Evolutionary conservation across 1,140 invertebrate genomes (phyloP).

Genomic region (Bombus confusus): DNA sequence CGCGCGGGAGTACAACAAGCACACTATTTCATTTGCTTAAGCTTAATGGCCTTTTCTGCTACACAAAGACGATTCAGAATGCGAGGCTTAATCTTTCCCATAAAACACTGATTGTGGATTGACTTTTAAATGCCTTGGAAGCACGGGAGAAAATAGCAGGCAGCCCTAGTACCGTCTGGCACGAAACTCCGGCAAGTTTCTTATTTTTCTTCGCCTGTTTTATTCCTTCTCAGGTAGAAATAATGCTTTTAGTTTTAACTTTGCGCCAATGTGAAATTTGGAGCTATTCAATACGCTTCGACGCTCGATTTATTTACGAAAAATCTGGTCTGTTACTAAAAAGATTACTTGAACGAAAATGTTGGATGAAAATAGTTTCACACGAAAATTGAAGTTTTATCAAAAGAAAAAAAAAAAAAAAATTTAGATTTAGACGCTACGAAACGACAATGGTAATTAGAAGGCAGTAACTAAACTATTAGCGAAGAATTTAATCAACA

Average conservation of each 20-base stretch:
- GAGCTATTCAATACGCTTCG: background rate
- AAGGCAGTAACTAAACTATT: slow-evolving; percentile 74
- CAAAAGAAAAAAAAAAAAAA: no score
- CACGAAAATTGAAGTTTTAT: no score
- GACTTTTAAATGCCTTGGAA: slow-evolving; percentile 51
- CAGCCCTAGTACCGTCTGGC: slow-evolving; percentile 49
- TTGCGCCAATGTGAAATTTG: background rate
- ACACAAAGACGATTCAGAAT: slow-evolving; percentile 39
- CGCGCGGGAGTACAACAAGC: slow-evolving; percentile 13
- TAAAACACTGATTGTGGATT: slow-evolving; percentile 59
- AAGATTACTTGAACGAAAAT: no score
- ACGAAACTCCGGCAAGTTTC: slow-evolving; percentile 34
- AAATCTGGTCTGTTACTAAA: no score
- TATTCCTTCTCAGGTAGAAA: background rate
- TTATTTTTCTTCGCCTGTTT: slow-evolving; percentile 22
- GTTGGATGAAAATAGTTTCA: no score
- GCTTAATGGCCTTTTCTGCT: slow-evolving; percentile 34
- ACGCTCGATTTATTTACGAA: background rate
- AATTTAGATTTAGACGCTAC: background rate
- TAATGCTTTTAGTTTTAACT: slow-evolving; percentile 4
- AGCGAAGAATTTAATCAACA: slow-evolving; percentile 71
- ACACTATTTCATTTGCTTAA: slow-evolving; percentile 40
- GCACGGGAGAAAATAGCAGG: slow-evolving; percentile 48
- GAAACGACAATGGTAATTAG: slow-evolving; percentile 67
- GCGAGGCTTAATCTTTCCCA: slow-evolving; percentile 45